A percentile compares a stretch with the other conserved stretches of the same genome.
These are phyloP conservation scores for Tauraco erythrolophus DNA, from an alignment of 2,113 vertebrate genomes.

Conservation along the genomic window DNA sequence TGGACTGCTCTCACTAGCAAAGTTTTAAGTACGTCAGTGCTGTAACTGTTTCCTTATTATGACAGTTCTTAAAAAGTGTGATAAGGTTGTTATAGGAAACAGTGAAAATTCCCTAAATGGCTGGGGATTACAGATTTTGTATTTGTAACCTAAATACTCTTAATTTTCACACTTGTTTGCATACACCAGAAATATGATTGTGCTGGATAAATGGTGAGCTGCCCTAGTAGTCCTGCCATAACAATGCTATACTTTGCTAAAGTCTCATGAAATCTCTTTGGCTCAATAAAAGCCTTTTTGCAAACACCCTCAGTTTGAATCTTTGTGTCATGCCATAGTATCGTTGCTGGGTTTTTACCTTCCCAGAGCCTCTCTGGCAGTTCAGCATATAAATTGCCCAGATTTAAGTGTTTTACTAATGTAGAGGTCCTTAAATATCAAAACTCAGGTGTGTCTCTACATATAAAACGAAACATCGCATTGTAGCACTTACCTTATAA, in stretches of 20 bases:
- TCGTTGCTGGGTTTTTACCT: neutral
- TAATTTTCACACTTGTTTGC: conserved; percentile 8
- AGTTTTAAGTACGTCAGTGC: conserved; percentile 7
- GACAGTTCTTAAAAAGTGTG: conserved; percentile 45
- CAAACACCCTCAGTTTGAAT: neutral
- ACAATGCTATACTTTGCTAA: neutral
- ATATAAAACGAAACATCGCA: neutral
- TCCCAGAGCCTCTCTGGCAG: neutral
- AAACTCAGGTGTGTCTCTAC: neutral
- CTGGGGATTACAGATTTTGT: conserved; percentile 9
- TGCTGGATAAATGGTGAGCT: neutral
- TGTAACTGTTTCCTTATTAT: conserved; percentile 52
- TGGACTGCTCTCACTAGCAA: conserved; percentile 25
- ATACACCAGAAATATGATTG: neutral
- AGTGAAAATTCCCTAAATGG: neutral
- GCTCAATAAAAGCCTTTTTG: neutral
- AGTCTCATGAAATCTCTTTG: neutral
- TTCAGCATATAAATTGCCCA: neutral
- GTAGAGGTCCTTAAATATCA: neutral
- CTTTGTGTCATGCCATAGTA: neutral
- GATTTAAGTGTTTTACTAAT: neutral
- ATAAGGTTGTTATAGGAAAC: conserved; percentile 48
- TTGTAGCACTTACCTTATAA: neutral
- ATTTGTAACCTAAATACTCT: neutral
- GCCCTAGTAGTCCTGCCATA: neutral